Evolutionary conservation across 2,113 vertebrate genomes (phyloP), one percentile per base, ranked within the genome.

Genomic region (Microcebus tavaratra): DNA sequence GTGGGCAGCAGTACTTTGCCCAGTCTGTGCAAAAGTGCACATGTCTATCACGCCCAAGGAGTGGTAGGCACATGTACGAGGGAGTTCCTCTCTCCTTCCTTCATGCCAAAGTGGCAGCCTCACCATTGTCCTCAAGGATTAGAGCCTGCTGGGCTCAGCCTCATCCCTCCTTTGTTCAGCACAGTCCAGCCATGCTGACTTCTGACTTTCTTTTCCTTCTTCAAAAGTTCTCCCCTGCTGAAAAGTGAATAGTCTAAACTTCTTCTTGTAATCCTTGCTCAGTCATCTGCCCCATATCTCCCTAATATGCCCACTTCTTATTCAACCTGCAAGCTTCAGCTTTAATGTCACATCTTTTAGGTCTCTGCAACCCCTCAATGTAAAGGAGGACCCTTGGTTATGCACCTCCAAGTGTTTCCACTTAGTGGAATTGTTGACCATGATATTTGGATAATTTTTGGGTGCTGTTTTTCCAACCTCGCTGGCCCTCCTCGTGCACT

Each of bases 81-180:
- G 17, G 2, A 2, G 42, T 1, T 7, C 7, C 31, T 13, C 17
- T 73, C 50, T 88, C 65, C 21, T 72, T 75, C 50, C 21, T 57
- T 39, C 9, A 6, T 12, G 13, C 50, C 8, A 0, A 15, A 61
- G 23, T 3, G 21, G 53, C 20, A 53, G 57, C 63, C 70, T 75
- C 15, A 0, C 45, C 0, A 0, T 0, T 25, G 21, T 8, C 50
- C 36, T n/a, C 15, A 4, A 61, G 79, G 53, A 15, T 17, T 3
- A 20, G 5, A 25, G 29, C 17, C 17, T 48, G n/a, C 2, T 0
- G 31, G 9, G 31, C 8, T 42, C 0, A 1, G 23, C 18, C 67
- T 61, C 48, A 17, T n/a, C 75, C 55, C 15, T 57, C 53, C 45
- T 29, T 53, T 3, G 29, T 78, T 87, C 48, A 4, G 17, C 13